Evolutionary conservation across 2,113 vertebrate species (phyloP), one percentile per base, ranked within the genome.

Genomic region (Lates calcarifer): DNA sequence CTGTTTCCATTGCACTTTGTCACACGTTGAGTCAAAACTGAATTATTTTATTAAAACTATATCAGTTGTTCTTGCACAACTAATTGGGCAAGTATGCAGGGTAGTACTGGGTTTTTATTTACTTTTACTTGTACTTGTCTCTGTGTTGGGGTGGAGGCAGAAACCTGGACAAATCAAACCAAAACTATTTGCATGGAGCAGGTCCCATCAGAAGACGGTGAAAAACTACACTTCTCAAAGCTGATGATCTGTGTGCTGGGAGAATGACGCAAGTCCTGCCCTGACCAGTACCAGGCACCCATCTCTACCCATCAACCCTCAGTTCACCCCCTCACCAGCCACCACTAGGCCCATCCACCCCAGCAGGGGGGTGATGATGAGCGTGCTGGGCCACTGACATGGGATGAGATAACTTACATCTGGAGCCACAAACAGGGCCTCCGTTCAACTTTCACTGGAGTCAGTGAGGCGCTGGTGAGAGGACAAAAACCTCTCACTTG

Each of bases 381-480:
- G 84, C 71, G 84, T 66, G 76, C 77, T 33, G 76, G 75, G 49
- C 43, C 72, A 51, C 62, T 76, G 77, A 87, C 78, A 74, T 3
- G 17, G 28, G 39, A 74, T 74, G 73, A 89, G 88, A 84, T 89
- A 87, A 74, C 68, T 75, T 69, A 64, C 84, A 89, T 83, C 86
- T 91, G 87, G 82, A 82, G 77, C 28, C 65, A 76, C 66, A 77
- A 66, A 55, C 71, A 78, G 64, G 20, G 55, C 35, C 65, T 55
- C 29, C 7, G 5, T 63, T 82, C 61, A 76, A 65, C 74, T 47
- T 45, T 83, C 41, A 63, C 64, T 66, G 56, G 83, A 85, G 79
- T 53, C 82, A 77, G 45, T 24, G 0, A 51, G 53, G 18, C 22
- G 0, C 61, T 39, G 65, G 17, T 62, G n/a, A 57, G 45, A 69